Percentiles rank a stretch among this genome's conserved stretches.
phyloP scores from a whole-genome alignment of 2,888 invertebrate genomes.

The Melipona bicolor region DNA sequence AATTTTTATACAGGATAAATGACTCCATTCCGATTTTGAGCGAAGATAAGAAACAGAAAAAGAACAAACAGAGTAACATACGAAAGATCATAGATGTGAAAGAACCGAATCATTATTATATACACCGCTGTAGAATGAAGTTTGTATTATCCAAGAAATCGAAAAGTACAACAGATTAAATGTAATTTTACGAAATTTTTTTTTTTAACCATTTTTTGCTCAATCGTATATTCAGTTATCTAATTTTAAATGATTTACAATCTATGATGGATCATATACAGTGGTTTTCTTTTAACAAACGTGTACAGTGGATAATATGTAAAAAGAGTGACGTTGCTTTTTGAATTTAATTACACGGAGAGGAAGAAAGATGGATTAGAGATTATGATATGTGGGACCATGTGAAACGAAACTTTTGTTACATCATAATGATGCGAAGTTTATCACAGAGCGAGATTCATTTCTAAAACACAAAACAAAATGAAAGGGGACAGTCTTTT shows the following conservation, averaged over 20 bases:
- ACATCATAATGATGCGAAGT: conserved; percentile 21
- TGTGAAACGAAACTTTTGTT: conserved; percentile 32
- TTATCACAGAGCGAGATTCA: conserved; percentile 3
- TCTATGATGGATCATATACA: conserved; percentile 2
- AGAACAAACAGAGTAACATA: conserved; percentile 7
- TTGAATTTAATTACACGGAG: conserved; percentile 19
- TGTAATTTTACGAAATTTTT: conserved; percentile 33
- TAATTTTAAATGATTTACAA: conserved; percentile 20
- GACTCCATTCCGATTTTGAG: conserved; percentile 23
- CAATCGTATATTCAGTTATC: conserved; percentile 4
- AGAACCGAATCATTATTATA: conserved; percentile 6
- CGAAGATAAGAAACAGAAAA: conserved; percentile 21
- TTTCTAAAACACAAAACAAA: not conserved
- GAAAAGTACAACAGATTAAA: conserved; percentile 53
- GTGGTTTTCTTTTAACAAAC: conserved; percentile 11
- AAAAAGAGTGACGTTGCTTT: conserved; percentile 16
- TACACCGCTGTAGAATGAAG: conserved; percentile 55
- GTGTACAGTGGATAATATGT: conserved; percentile 26
- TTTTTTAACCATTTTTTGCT: conserved; percentile 18
- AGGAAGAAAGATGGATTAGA: not conserved
- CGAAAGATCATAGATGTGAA: conserved; percentile 17
- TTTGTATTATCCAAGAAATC: conserved; percentile 58
- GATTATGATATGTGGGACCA: conserved; percentile 49
- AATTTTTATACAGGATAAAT: conserved; percentile 30
- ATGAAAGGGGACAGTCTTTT: not conserved